Base-by-base conservation (phyloP, 2,113 vertebrate genomes). In the Pygoscelis adeliae region DNA sequence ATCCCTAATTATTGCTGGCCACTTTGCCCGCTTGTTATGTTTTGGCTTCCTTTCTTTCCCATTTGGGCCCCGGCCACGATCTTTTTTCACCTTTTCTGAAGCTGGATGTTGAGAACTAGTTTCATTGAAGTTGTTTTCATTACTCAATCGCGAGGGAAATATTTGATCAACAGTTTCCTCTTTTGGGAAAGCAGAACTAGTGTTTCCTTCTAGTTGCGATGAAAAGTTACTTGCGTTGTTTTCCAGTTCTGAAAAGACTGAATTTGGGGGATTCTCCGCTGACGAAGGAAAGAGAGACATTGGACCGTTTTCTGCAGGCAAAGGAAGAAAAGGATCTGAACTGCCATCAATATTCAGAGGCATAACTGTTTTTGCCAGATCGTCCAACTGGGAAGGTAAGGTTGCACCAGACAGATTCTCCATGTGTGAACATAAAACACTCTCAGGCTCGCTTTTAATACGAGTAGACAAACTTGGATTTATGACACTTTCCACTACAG, bases 1-100 rank as follows among this genome's bases (percentile, higher is more conserved):
- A 94, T 99, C 99, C 96, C 98, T 98, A 69, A 99, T 97, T 90
- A 99, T 99, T 56, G 99, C 99, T 63, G 99, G 99, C 99, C 99
- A 99, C 81, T 99, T 99, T 56, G 99, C 98, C 90, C 99, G 98
- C 94, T 97, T 99, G 96, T 98, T 99, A 86, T 98, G 99, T 93
- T 98, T 99, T 59, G 97, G 96, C 67, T 96, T 98, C 93, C 97
- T 99, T 78, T 99, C 98, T 83, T 98, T 98, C 25, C 96, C 84
- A 59, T 99, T 97, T 29, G 97, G 97, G 42, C 87, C 94, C 49
- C 94, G 96, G 25, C 92, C 95, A 61, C 59, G 93, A 78, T 98
- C 97, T 69, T 95, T 98, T 84, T 96, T 97, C 53, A 61, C 94
- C 89, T 98, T 98, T 89, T 97, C 95, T 18, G 92, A 76, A 80